These are phyloP conservation scores for Aphelenchoides avenae DNA, from an alignment of 1,140 invertebrate genomes.

Conservation along the genomic window DNA sequence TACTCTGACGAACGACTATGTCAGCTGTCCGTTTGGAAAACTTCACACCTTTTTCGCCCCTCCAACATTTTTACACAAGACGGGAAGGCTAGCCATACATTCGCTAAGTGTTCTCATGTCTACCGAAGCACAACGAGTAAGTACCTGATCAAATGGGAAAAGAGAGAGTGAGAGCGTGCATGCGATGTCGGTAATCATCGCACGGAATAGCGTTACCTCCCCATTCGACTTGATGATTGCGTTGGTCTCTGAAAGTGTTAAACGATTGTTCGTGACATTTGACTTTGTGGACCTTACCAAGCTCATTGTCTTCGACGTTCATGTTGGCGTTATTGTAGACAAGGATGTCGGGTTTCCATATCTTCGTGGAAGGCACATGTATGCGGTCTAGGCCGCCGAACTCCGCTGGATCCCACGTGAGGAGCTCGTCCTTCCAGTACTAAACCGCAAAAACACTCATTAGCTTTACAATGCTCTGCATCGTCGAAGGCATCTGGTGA, in stretches of 20 bases:
- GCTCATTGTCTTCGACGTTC: constrained; percentile 52
- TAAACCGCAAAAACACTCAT: constrained; percentile 16
- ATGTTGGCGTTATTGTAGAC: constrained; percentile 63
- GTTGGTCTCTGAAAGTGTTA: constrained; percentile 53
- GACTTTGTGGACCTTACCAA: constrained; percentile 48
- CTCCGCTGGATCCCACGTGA: constrained; percentile 59
- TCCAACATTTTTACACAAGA: no score
- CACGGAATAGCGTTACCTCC: constrained; percentile 43
- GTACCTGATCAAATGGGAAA: constrained; percentile 50
- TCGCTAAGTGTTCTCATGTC: no score
- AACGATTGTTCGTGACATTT: no score
- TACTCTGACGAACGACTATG: no score
- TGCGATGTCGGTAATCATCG: constrained; percentile 51
- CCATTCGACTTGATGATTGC: constrained; percentile 40
- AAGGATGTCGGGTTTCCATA: constrained; percentile 62
- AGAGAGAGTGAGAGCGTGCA: constrained; percentile 39
- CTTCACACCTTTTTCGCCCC: no score
- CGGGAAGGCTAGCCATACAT: no score
- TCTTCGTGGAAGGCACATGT: constrained; percentile 57
- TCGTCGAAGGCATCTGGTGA: not conserved
- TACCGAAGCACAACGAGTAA: constrained; percentile 13
- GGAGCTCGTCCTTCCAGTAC: constrained; percentile 60
- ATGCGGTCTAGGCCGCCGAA: constrained; percentile 59
- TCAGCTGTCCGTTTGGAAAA: no score
- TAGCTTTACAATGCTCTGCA: not conserved